These are phyloP conservation scores for Dasyprocta punctata DNA, from an alignment of 2,113 vertebrate species.

Conservation along the genomic window DNA sequence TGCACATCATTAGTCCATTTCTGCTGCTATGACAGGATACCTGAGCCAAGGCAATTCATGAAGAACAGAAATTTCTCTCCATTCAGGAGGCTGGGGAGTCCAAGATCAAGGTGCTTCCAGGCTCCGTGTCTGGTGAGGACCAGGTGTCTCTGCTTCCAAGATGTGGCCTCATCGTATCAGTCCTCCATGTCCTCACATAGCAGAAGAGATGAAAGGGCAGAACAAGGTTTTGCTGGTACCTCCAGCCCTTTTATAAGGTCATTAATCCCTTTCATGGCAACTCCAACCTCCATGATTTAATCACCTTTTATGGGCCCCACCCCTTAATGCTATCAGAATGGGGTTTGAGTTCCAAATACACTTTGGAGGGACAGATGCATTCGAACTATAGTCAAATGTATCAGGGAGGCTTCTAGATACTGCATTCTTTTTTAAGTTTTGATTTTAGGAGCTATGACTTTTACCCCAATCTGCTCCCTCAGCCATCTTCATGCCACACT, in stretches of 20 bases:
- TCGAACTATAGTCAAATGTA: not conserved
- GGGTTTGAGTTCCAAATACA: not conserved
- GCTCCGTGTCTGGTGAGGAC: not conserved
- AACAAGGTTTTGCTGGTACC: not conserved
- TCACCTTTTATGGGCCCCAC: not conserved
- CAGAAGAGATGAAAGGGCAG: not conserved
- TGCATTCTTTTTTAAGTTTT: not conserved
- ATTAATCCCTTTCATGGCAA: not conserved
- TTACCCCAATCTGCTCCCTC: not conserved
- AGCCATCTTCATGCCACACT: not conserved
- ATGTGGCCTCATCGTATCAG: not conserved
- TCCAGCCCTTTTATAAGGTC: not conserved
- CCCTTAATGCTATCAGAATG: not conserved
- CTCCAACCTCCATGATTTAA: not conserved
- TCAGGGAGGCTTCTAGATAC: not conserved
- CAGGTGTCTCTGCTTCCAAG: not conserved
- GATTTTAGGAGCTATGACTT: not conserved
- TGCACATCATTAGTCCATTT: not conserved
- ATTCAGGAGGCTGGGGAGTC: not conserved
- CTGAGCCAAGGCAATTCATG: not conserved
- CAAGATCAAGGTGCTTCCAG: not conserved
- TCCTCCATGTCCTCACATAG: not conserved
- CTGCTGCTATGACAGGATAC: not conserved
- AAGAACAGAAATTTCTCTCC: not conserved
- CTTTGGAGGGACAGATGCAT: not conserved